Evolutionary conservation across 53 echinoderm and acorn worm species (phyloP).

Genomic region (Antedon mediterranea): DNA sequence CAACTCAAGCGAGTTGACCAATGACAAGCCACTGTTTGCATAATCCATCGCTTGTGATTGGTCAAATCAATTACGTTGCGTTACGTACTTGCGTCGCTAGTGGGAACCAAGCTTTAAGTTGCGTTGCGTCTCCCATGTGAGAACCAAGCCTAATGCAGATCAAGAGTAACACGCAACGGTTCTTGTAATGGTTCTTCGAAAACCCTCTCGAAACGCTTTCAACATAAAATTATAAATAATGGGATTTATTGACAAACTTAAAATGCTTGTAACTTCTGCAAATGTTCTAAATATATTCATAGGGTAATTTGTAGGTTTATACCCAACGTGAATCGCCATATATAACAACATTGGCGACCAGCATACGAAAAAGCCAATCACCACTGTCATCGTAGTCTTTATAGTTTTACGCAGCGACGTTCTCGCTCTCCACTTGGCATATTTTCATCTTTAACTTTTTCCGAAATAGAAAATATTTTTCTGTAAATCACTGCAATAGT

Average conservation of each 20-base stretch:
- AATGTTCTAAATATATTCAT: background rate
- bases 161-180: background rate
- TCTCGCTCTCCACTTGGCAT: background rate
- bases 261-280: background rate
- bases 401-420: background rate
- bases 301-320: background rate
- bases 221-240: background rate
- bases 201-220: background rate
- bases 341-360: background rate
- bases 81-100: too few relatives aligned
- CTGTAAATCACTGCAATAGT: background rate
- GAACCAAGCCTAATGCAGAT: too few relatives aligned
- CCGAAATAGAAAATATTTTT: background rate
- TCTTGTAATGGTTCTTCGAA: background rate
- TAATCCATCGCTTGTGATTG: too few relatives aligned
- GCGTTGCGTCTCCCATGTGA: too few relatives aligned
- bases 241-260: background rate
- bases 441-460: background rate
- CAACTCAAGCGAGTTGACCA: too few relatives aligned
- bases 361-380: background rate
- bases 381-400: background rate
- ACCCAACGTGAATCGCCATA: background rate
- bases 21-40: too few relatives aligned
- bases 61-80: too few relatives aligned
- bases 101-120: too few relatives aligned